These are phyloP conservation scores for Pogonomyrmex barbatus DNA, from an alignment of 1,140 invertebrate species.

Conservation along the genomic window DNA sequence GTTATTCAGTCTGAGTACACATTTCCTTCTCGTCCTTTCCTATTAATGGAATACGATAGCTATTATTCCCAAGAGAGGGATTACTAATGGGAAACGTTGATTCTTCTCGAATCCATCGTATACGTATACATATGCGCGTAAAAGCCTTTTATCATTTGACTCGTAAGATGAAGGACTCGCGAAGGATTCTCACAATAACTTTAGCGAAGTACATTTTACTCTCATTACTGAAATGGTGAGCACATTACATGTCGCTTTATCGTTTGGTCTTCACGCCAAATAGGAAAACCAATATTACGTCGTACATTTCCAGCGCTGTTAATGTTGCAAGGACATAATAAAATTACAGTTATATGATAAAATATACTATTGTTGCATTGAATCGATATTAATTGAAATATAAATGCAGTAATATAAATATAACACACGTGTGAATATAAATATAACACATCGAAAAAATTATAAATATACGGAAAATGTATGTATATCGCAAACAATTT, in stretches of 20 bases:
- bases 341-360: not conserved
- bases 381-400: not conserved
- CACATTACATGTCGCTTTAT: not conserved
- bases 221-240: not conserved
- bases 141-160: constrained; percentile 15
- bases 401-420: not conserved
- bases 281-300: not conserved
- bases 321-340: not conserved
- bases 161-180: not conserved
- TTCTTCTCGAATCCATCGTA: not conserved
- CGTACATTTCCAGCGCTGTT: not conserved
- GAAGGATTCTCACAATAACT: not conserved
- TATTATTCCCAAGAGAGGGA: not conserved
- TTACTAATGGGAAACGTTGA: not conserved
- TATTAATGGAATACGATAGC: constrained; percentile 4
- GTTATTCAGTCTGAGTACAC: not conserved
- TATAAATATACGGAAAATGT: not conserved
- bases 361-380: not conserved
- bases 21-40: not conserved
- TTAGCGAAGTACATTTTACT: not conserved
- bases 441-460: not conserved
- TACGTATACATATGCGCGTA: not conserved
- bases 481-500: not conserved
- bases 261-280: not conserved
- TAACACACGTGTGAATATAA: not conserved